Conservation (phyloP, 2,797 vertebrate genomes). For the Danio choprae region DNA sequence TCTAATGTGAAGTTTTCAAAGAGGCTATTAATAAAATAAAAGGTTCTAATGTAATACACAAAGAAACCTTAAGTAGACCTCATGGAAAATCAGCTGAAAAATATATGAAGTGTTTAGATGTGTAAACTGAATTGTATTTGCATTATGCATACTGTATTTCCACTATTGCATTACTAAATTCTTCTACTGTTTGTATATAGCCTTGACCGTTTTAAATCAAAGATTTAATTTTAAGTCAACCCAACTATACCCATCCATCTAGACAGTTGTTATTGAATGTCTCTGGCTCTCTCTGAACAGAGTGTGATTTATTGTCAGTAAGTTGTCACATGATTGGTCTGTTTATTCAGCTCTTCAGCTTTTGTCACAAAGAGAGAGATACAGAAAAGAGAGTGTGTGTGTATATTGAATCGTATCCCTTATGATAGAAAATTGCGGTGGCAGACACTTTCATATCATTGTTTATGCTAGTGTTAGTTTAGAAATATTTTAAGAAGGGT, state of each 20-base stretch:
- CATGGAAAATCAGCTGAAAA: background rate
- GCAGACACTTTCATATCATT: background rate
- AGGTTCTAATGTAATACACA: background rate
- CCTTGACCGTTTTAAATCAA: background rate
- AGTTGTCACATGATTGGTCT: constrained; percentile 59
- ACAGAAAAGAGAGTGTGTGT: constrained; percentile 17
- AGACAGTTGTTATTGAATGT: constrained; percentile 25
- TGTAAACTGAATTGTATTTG: background rate
- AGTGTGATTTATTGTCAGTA: constrained; percentile 55
- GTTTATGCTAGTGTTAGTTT: background rate
- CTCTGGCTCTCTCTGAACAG: constrained; percentile 48
- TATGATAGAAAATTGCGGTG: background rate
- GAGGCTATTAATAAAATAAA: background rate
- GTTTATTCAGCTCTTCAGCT: constrained; percentile 56
- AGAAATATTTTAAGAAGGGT: too few species aligned
- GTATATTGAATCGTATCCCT: constrained; percentile 14
- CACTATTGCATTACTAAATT: background rate
- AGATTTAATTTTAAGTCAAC: background rate
- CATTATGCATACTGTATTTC: background rate
- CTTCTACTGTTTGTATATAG: background rate
- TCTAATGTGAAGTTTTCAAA: background rate
- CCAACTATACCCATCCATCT: constrained; percentile 1
- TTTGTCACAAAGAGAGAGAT: constrained; percentile 27
- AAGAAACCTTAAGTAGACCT: background rate
- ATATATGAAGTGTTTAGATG: background rate